phyloP scores from a whole-genome alignment of 1,140 invertebrate genomes.

The Pseudachorutes palmiensis region DNA sequence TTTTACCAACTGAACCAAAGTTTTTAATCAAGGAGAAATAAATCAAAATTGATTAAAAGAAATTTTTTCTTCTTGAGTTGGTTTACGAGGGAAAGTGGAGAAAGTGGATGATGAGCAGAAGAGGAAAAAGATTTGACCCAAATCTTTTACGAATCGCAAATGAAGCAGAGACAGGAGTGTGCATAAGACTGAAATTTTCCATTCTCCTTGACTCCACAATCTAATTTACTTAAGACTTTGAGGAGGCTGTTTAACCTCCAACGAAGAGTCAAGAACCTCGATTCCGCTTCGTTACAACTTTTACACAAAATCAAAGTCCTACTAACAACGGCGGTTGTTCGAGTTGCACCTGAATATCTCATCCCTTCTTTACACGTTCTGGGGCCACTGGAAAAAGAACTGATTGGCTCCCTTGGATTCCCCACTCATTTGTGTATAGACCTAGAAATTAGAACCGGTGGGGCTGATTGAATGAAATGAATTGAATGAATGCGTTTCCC shows the following conservation, averaged over 20 bases:
- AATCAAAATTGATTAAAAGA: not conserved
- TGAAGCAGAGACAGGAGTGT: not conserved
- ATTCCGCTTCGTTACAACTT: no score
- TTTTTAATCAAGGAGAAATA: not conserved
- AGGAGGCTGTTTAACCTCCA: not conserved
- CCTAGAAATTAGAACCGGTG: not conserved
- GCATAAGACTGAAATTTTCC: not conserved
- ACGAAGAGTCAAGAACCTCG: not conserved
- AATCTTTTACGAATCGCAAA: not conserved
- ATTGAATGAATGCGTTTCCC: constrained; percentile 1
- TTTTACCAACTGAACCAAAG: no score
- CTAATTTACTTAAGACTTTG: not conserved
- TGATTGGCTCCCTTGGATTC: no score
- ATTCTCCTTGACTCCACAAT: not conserved
- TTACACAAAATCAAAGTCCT: no score
- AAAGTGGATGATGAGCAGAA: no score
- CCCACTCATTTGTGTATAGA: no score
- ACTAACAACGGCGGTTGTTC: no score
- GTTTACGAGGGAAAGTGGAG: no score
- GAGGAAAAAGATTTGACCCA: not conserved
- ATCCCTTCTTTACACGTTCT: no score
- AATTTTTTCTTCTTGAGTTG: not conserved
- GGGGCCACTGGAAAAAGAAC: no score
- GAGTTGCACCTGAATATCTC: no score
- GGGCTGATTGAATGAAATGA: constrained; percentile 11